These are phyloP conservation scores for Oenanthe melanoleuca DNA, from an alignment of 2,113 vertebrate species.

Conservation along the genomic window DNA sequence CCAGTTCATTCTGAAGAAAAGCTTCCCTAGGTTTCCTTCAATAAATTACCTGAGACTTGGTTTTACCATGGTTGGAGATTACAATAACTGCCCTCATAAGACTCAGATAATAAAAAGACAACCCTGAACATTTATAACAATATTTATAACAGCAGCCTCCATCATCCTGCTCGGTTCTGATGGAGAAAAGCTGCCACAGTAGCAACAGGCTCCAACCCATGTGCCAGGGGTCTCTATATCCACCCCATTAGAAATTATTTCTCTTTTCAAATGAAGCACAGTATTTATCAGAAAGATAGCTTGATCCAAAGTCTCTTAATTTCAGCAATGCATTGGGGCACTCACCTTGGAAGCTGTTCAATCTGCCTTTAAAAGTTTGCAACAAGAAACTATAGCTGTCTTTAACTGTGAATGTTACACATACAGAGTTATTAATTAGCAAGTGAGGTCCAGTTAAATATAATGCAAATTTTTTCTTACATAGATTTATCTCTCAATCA, in stretches of 20 bases:
- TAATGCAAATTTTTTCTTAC: background rate
- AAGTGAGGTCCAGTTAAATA: background rate
- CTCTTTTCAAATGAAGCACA: background rate
- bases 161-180: background rate
- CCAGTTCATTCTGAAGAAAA: background rate
- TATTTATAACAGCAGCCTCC: background rate
- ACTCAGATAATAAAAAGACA: background rate
- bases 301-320: background rate
- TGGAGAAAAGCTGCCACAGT: background rate
- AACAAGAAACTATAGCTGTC: background rate
- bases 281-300: background rate
- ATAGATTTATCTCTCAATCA: background rate
- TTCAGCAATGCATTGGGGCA: background rate
- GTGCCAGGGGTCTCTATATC: accelerated
- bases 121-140: background rate
- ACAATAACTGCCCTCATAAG: background rate
- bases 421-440: background rate
- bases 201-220: background rate
- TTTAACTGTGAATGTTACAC: background rate
- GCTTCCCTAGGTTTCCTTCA: background rate
- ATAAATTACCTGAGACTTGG: background rate
- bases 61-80: background rate
- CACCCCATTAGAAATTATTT: accelerated
- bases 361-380: background rate
- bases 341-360: background rate